Evolutionary conservation across 2,888 invertebrate genomes (phyloP).

Genomic region (Rutpela maculata): DNA sequence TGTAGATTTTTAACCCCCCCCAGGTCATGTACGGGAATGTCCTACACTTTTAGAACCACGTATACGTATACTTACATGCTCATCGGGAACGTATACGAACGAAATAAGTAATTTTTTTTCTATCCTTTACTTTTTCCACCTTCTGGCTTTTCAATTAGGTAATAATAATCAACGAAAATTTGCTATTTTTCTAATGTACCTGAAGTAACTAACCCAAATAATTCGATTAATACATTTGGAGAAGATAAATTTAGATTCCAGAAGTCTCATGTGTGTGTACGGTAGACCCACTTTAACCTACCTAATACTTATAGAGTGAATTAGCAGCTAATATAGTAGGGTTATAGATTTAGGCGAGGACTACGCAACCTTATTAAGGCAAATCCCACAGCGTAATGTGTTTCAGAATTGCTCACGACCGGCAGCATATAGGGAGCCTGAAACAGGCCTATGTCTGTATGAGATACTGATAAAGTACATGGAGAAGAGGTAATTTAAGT

Average conservation of each 20-base stretch:
- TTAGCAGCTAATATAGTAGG: not conserved
- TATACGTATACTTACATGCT: too few species aligned
- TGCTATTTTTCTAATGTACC: too few species aligned
- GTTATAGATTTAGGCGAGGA: conserved; percentile 7
- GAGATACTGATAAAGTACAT: not conserved
- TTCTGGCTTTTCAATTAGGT: too few species aligned
- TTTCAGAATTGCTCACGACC: not conserved
- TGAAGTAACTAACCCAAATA: too few species aligned
- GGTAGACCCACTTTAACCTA: not conserved
- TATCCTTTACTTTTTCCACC: too few species aligned
- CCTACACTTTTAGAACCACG: too few species aligned
- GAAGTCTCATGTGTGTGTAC: not conserved
- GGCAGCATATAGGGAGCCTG: not conserved
- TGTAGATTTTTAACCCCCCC: too few species aligned
- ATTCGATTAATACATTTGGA: not conserved
- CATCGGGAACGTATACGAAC: too few species aligned
- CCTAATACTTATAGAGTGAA: not conserved
- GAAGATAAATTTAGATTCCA: not conserved
- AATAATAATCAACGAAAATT: too few species aligned
- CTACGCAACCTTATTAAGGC: conserved; percentile 3
- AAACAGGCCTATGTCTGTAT: not conserved
- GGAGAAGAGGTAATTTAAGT: not conserved
- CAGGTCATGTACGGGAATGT: too few species aligned
- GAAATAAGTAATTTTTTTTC: too few species aligned
- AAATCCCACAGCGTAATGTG: conserved; percentile 7